Base-by-base conservation (phyloP, 2,113 vertebrate species). In the Dermatemys mawii region DNA sequence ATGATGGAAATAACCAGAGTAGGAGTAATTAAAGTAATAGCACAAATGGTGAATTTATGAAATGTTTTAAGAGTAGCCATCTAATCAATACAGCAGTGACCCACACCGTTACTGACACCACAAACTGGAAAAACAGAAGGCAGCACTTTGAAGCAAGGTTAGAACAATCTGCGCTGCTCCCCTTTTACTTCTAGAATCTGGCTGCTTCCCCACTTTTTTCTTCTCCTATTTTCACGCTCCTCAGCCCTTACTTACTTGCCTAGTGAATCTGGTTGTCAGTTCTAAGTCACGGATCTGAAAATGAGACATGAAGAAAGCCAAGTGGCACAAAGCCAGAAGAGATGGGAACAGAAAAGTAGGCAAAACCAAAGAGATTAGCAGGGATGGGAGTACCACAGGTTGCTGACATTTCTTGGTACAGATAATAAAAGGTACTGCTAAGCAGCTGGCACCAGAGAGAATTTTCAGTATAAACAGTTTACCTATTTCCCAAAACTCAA, bases 251-350 rank as follows among this genome's bases (percentile, higher is more conserved):
- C 49, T 76, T 50, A 90, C 93, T 80, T 92, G 70, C 50, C n/a
- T 95, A 0, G 51, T n/a, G 70, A 54, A 90, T 84, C 63, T 92
- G 54, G 38, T 89, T 81, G 48, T 90, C 90, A 92, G 38, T 46
- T 90, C 19, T 88, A 91, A 94, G 88, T 81, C 86, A 92, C 26
- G 89, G 49, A 80, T 84, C 55, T 87, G 76, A 95, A 94, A 94
- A 91, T 5, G 44, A 76, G 60, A 83, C 78, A 21, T n/a, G 85
- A 90, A 94, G 80, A 78, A 48, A 84, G 86, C 53, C 48, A 92
- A 95, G 87, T 41, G 75, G 78, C 88, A 96, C 9, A 83, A 84
- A 86, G 50, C 0, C 51, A 57, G 35, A 86, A 57, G 46, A 87
- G 46, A 89, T 1, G 32, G 67, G 86, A 93, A 83, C 35, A 93